Evolutionary conservation across 2,888 invertebrate genomes (phyloP).

Genomic region (Dynastes grantii): DNA sequence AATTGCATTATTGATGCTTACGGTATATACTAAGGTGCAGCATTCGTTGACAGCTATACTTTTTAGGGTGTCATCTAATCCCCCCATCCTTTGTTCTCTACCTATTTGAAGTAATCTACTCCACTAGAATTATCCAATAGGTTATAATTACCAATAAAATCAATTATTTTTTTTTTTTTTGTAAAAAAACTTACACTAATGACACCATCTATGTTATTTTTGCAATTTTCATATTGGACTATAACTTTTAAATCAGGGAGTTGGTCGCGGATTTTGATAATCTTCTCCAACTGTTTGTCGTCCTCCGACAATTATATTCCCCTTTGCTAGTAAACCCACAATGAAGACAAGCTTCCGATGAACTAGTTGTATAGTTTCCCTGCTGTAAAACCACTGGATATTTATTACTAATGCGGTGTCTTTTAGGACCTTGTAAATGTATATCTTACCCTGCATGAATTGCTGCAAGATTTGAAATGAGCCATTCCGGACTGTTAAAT

Average conservation of each 20-base stretch:
- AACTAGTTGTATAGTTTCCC: constrained; percentile 96
- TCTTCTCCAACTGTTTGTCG: constrained; percentile 88
- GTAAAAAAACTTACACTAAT: constrained; percentile 70
- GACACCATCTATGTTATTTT: constrained; percentile 66
- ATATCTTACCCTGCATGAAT: constrained; percentile 87
- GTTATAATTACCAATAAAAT: not conserved
- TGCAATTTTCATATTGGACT: constrained; percentile 76
- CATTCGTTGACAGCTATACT: constrained; percentile 86
- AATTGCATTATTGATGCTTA: constrained; percentile 68
- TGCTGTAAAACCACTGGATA: constrained; percentile 81
- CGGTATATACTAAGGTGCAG: constrained; percentile 89
- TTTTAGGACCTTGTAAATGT: not conserved
- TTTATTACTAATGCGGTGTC: not conserved
- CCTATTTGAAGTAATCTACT: constrained; percentile 84
- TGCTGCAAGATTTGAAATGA: constrained; percentile 87
- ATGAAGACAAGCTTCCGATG: constrained; percentile 87
- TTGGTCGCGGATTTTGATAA: constrained; percentile 79
- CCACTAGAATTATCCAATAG: constrained; percentile 76
- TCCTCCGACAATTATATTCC: constrained; percentile 93
- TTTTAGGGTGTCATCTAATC: constrained; percentile 79
- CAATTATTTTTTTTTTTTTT: not conserved
- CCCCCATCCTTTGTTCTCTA: constrained; percentile 78
- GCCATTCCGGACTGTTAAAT: constrained; percentile 95
- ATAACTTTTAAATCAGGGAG: constrained; percentile 86
- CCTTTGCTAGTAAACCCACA: too few species aligned